A percentile compares a stretch with the other conserved stretches of the same genome.
Evolutionary conservation across 2,888 invertebrate species (phyloP).

Genomic region (Emmelina monodactyla): DNA sequence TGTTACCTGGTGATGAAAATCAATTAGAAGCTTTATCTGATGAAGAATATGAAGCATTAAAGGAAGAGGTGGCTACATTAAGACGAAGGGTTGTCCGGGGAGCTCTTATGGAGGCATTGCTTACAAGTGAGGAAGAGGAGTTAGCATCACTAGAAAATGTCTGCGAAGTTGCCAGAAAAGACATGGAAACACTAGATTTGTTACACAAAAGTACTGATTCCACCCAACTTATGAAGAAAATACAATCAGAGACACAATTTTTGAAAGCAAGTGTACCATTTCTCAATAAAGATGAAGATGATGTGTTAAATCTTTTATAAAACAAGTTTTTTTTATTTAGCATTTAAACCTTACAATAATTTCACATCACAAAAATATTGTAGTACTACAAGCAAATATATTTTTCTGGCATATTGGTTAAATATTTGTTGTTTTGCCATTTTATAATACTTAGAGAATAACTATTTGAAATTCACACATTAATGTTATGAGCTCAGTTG

Average conservation of each 20-base stretch:
- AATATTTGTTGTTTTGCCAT: too few relatives aligned
- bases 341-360: too few relatives aligned
- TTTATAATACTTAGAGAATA: too few relatives aligned
- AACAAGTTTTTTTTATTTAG: too few relatives aligned
- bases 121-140: constrained; percentile 44
- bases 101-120: constrained; percentile 44
- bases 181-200: constrained; percentile 44
- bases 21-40: constrained; percentile 38
- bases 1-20: constrained; percentile 48
- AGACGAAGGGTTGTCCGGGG: constrained; percentile 41
- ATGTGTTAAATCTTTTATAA: too few relatives aligned
- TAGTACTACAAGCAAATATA: too few relatives aligned
- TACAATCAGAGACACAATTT: constrained; percentile 33
- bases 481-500: too few relatives aligned
- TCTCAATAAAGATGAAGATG: constrained; percentile 22
- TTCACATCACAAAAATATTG: too few relatives aligned
- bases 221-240: constrained; percentile 24
- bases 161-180: constrained; percentile 45
- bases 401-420: too few relatives aligned
- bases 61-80: constrained; percentile 36
- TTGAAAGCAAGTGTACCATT: constrained; percentile 39
- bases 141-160: constrained; percentile 37
- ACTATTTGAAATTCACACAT: too few relatives aligned
- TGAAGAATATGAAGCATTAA: constrained; percentile 37
- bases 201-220: constrained; percentile 29